Base-by-base conservation (phyloP, 1,140 invertebrate genomes). In the Sycobia sp. region DNA sequence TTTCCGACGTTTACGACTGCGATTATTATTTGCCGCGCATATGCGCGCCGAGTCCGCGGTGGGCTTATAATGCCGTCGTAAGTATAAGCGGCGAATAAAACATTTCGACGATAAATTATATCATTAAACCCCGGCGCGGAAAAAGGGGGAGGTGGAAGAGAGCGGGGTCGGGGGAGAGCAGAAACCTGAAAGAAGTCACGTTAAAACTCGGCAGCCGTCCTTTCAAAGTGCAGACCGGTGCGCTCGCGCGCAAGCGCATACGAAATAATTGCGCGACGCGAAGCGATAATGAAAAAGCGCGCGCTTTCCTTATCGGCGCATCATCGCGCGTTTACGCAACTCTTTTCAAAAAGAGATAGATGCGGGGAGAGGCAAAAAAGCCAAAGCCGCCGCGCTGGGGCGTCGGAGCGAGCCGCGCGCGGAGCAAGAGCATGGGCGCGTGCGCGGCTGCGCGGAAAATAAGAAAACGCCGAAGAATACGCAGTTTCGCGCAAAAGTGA, bases 401-500 rank as follows among this genome's bases (percentile, higher is more conserved):
- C n/a, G n/a, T n/a, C n/a, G n/a, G n/a, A n/a, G n/a, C n/a, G n/a
- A n/a, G n/a, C n/a, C n/a, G n/a, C n/a, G n/a, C n/a, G n/a, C n/a
- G n/a, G 14, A 50, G 16, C 25, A 50, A 22, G 18, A 32, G 5
- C 18, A 2, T 43, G 41, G 3, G 14, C n/a, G 20, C n/a, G n/a
- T n/a, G n/a, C n/a, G n/a, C n/a, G n/a, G 47, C 10, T 20, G 41
- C 1, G 41, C 41, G 20, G 23, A 27, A 23, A 49, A 49, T 4
- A 18, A 32, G 9, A 36, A 18, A 32, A n/a, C n/a, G n/a, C 4
- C 1, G 47, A 16, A 39, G n/a, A n/a, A n/a, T n/a, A 53, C 38
- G 50, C 50, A 27, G 36, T 54, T 54, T 39, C 36, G 32, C 51
- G 51, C 27, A 54, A 54, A 54, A 54, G 51, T 41, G 51, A 54